These are phyloP conservation scores for Pachydiplax longipennis DNA, from an alignment of 2,888 invertebrate genomes.

Conservation along the genomic window DNA sequence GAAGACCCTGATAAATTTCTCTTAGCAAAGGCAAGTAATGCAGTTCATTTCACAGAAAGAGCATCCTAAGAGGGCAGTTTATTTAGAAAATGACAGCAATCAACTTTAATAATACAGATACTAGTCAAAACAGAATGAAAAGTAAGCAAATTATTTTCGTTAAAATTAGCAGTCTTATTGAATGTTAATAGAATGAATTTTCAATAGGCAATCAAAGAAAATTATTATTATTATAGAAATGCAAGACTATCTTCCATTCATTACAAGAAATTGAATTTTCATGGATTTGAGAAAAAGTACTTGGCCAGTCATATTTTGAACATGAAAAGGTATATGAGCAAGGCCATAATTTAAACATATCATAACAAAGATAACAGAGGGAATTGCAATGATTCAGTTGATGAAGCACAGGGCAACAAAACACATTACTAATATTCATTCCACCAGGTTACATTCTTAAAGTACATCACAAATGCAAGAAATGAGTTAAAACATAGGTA, in stretches of 20 bases:
- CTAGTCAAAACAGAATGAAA: too few relatives aligned
- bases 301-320: not conserved
- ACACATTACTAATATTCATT: not conserved
- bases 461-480: not conserved
- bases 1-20: not conserved
- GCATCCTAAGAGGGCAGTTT: not conserved
- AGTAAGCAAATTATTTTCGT: too few relatives aligned
- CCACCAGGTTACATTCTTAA: not conserved
- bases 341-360: not conserved
- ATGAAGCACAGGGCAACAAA: not conserved
- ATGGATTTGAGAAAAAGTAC: not conserved
- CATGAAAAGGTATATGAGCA: not conserved
- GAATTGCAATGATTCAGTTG: not conserved
- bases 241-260: not conserved
- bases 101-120: not conserved
- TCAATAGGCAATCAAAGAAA: not conserved
- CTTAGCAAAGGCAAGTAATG: not conserved
- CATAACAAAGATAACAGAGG: not conserved
- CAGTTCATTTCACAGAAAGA: not conserved
- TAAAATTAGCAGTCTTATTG: too few relatives aligned
- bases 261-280: not conserved
- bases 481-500: not conserved
- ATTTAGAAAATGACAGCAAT: not conserved
- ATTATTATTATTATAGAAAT: slow-evolving; percentile 3
- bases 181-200: not conserved